Base-by-base conservation (phyloP, 1,140 invertebrate genomes). In the Elymnias hypermnestra region DNA sequence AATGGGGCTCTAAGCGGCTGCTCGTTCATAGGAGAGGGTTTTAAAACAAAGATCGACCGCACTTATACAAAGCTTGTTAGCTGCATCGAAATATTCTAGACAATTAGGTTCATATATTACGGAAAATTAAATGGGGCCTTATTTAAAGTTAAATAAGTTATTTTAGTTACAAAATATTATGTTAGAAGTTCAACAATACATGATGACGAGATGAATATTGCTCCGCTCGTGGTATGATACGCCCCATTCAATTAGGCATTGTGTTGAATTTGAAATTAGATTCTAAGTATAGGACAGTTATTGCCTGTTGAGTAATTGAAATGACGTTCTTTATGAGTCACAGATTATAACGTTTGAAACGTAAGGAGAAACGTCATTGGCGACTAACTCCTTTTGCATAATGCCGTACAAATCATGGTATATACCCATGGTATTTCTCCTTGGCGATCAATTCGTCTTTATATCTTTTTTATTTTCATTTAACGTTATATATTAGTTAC, bases 241-340 rank as follows among this genome's bases (percentile, higher is more conserved):
- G 79, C 76, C 79, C 70, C 63, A 62, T 57, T 58, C 60, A 66
- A 79, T 79, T 69, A 78, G 56, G 59, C 63, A 68, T 64, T 63
- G 72, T 60, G 64, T 64, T 72, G 70, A 77, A 83, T 78, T 71
- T 66, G 53, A 78, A 83, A 83, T 81, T 61, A 78, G 74, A 71
- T 71, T 59, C 56, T 62, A 31, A 66, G 41, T 39, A 47, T 42
- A 61, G 43, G 48, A 55, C 51, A 63, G 57, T 53, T 59, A 57
- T 51, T 54, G 41, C 50, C 41, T 63, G 59, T 75, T 74, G 57
- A 59, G 70, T 72, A 76, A 81, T 81, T 70, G 56, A 64, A 69
- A 70, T 73, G 64, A 66, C 63, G 63, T 60, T 70, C 48, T 58
- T 48, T 46, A 48, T 76, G 69, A 76, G 53, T 70, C 67, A 70